Percentiles rank a stretch among this genome's conserved stretches.
Evolutionary conservation across 2,797 vertebrate genomes (phyloP).

Genomic region (Xenops minutus): DNA sequence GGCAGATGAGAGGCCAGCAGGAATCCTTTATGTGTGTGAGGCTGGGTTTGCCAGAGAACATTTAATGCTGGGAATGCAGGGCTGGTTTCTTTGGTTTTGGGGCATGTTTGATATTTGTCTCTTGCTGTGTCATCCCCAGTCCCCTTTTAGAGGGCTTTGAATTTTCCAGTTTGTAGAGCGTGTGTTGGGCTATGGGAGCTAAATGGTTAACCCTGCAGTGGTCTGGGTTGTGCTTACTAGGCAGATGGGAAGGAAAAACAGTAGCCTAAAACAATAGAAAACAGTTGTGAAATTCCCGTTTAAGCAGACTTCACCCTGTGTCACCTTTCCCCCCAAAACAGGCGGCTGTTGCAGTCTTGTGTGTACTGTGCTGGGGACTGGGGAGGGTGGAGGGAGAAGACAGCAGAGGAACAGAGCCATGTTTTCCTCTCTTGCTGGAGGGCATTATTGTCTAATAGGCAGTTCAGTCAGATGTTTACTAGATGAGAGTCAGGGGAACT

Average conservation of each 20-base stretch:
- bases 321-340: not conserved
- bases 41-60: not conserved
- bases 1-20: slow-evolving; percentile 69
- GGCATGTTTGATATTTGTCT: slow-evolving; percentile 44
- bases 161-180: not conserved
- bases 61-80: slow-evolving; percentile 15
- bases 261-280: not conserved
- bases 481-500: slow-evolving; percentile 50
- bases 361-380: not conserved
- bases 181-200: not conserved
- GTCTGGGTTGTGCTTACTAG: not conserved
- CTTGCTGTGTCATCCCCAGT: not conserved
- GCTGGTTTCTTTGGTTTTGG: not conserved
- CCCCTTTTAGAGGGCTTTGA: not conserved
- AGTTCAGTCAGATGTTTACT: slow-evolving; percentile 63
- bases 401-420: not conserved
- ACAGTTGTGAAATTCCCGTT: not conserved
- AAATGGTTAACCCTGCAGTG: not conserved
- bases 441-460: slow-evolving; percentile 47
- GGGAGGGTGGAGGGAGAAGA: not conserved
- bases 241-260: not conserved
- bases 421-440: slow-evolving; percentile 7
- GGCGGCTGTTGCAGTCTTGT: not conserved
- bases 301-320: not conserved
- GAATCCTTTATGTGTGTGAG: slow-evolving; percentile 18